Base-by-base conservation (phyloP, 2,113 vertebrate species). In the Tenebrosternarchus preto region DNA sequence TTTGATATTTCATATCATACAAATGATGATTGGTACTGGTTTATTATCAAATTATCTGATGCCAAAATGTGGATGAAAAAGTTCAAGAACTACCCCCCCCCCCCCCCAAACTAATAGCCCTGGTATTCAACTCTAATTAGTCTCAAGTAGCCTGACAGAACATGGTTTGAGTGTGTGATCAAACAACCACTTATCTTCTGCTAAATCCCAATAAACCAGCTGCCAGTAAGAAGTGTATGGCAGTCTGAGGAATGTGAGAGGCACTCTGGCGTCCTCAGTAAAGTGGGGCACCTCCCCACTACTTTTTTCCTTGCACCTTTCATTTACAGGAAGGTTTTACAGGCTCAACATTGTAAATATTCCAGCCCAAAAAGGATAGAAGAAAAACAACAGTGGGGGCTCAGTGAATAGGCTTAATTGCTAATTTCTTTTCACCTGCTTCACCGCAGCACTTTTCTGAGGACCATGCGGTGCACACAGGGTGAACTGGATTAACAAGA, bases 351-450 rank as follows among this genome's bases (percentile, higher is more conserved):
- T 33, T 57, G 24, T 69, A 75, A 73, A 81, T 69, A 74, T 75
- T 69, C 53, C 39, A 81, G 77, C 61, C 24, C 68, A 43, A 33
- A 33, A 50, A 9, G 25, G 33, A 15, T 31, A 59, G 63, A 8
- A 63, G 50, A 60, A 22, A 25, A 53, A 75, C 17, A 70, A 78
- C 60, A 71, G 59, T 63, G 33, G 22, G n/a, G 9, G 19, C 46
- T 29, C 63, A 19, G 77, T 16, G 64, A 69, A 57, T 25, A 84
- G 74, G 67, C 22, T 79, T 77, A 85, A 85, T 88, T 79, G 12
- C 81, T 87, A 85, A 89, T 90, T 85, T 85, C 64, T 87, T 86
- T 86, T 79, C 82, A 91, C 87, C 85, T 88, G 87, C 79, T 24
- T 82, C 64, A 82, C 59, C 56, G 9, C 8, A 75, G 15, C 22